These are phyloP conservation scores for Hycleus phaleratus DNA, from an alignment of 1,140 invertebrate species.

Conservation along the genomic window DNA sequence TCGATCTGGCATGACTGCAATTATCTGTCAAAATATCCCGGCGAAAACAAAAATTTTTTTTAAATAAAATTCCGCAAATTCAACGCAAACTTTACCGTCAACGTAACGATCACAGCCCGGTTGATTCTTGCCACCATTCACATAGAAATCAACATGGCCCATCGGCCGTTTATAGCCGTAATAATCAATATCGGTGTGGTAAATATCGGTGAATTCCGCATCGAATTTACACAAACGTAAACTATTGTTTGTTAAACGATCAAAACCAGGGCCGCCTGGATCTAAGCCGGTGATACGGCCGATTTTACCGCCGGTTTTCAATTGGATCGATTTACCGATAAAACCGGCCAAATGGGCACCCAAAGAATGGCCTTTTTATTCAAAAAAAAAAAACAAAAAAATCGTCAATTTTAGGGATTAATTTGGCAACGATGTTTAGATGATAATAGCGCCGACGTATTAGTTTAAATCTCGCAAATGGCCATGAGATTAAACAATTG, in stretches of 20 bases:
- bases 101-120: constrained; percentile 42
- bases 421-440: too few species aligned
- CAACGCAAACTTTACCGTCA: background rate
- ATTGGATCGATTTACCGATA: constrained; percentile 46
- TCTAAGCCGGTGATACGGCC: constrained; percentile 54
- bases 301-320: constrained; percentile 36
- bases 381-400: too few species aligned
- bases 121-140: constrained; percentile 54
- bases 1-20: constrained; percentile 23
- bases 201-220: constrained; percentile 80
- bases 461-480: too few species aligned
- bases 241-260: constrained; percentile 38
- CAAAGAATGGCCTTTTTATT: constrained; percentile 58
- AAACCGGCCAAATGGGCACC: constrained; percentile 69
- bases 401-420: too few species aligned
- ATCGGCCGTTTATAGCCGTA: constrained; percentile 46
- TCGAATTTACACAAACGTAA: constrained; percentile 63
- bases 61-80: background rate
- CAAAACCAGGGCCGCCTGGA: constrained; percentile 58
- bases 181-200: constrained; percentile 61
- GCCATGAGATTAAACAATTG: too few species aligned
- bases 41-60: background rate
- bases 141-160: constrained; percentile 68
- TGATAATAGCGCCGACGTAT: too few species aligned
- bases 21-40: constrained; percentile 21